Percentiles rank a stretch among this genome's conserved stretches.
Evolutionary conservation across 2,888 invertebrate genomes (phyloP).

Genomic region (Acleris emargana): DNA sequence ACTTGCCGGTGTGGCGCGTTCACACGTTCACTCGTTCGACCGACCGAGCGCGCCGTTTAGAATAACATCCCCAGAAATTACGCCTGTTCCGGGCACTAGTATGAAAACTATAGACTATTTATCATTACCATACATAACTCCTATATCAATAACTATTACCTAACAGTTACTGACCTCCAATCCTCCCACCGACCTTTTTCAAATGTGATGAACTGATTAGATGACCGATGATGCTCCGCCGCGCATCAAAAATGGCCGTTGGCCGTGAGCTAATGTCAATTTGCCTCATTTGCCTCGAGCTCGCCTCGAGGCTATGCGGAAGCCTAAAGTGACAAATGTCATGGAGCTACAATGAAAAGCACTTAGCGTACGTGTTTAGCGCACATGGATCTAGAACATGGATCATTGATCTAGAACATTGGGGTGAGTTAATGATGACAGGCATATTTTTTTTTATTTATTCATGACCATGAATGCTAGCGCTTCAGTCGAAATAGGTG

Average conservation of each 20-base stretch:
- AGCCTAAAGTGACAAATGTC: constrained; percentile 30
- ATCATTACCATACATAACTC: too few species aligned
- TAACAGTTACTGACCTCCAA: neutral
- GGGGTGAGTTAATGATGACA: neutral
- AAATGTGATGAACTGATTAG: constrained; percentile 13
- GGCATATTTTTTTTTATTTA: neutral
- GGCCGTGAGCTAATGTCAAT: constrained; percentile 27
- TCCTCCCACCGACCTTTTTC: constrained; percentile 25
- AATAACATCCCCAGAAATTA: too few species aligned
- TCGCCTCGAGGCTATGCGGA: constrained; percentile 25
- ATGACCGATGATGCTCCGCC: neutral
- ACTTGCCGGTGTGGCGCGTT: too few species aligned
- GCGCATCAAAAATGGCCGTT: constrained; percentile 15
- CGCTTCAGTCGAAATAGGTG: too few species aligned
- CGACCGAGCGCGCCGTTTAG: too few species aligned
- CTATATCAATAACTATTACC: too few species aligned
- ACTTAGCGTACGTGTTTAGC: constrained; percentile 3
- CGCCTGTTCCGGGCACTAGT: too few species aligned
- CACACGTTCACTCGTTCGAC: too few species aligned
- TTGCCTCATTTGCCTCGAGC: constrained; percentile 21
- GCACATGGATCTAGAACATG: neutral
- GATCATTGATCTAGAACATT: neutral
- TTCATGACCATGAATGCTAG: too few species aligned
- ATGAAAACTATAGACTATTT: too few species aligned
- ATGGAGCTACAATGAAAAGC: constrained; percentile 27